These are phyloP conservation scores for Stegodyphus dumicola DNA, from an alignment of 1,140 invertebrate species.

Conservation along the genomic window DNA sequence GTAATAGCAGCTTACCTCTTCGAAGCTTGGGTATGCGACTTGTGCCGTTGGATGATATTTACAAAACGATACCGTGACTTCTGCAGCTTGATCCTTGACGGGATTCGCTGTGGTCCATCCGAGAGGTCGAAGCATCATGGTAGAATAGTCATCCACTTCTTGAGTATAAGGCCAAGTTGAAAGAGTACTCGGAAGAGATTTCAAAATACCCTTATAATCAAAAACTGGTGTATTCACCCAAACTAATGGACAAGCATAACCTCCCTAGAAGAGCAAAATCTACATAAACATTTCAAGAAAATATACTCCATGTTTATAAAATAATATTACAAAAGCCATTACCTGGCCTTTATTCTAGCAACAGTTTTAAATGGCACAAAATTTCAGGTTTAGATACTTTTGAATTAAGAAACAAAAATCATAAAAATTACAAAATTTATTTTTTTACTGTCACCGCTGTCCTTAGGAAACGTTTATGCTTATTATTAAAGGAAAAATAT, in stretches of 20 bases:
- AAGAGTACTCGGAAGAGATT: conserved; percentile 84
- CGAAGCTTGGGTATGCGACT: conserved; percentile 78
- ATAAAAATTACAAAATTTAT: too few species aligned
- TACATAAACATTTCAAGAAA: too few species aligned
- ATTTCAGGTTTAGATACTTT: too few species aligned
- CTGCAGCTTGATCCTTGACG: conserved; percentile 80
- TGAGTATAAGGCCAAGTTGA: conserved; percentile 93
- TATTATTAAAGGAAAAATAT: too few species aligned
- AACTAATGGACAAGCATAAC: conserved; percentile 83
- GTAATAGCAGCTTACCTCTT: conserved; percentile 71
- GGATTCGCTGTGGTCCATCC: conserved; percentile 89
- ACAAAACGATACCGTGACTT: conserved; percentile 84
- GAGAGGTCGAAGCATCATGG: conserved; percentile 86
- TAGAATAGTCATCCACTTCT: conserved; percentile 77
- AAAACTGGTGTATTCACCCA: conserved; percentile 96
- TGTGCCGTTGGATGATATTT: conserved; percentile 77
- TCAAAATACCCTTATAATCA: conserved; percentile 89
- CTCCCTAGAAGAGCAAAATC: conserved; percentile 70
- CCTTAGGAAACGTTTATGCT: too few species aligned
- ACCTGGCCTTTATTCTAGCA: too few species aligned
- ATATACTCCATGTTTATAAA: too few species aligned
- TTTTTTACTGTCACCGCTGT: too few species aligned
- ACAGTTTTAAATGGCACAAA: too few species aligned
- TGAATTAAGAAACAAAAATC: too few species aligned
- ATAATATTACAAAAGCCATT: too few species aligned